Evolutionary conservation across 2,113 vertebrate genomes (phyloP).

Genomic region (Catharus minimus): DNA sequence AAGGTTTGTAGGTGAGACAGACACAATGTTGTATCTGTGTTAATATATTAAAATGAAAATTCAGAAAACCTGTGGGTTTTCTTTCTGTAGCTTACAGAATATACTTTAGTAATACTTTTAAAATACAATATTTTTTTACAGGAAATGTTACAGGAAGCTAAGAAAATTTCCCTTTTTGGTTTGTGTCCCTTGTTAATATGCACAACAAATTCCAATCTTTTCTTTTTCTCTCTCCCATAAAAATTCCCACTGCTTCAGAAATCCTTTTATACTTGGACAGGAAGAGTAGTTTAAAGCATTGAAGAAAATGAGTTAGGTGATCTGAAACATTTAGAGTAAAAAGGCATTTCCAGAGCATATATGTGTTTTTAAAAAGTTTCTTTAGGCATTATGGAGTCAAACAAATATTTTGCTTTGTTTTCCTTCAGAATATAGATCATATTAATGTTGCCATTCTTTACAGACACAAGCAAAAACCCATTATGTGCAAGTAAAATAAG

Average conservation of each 20-base stretch:
- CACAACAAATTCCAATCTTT: not conserved
- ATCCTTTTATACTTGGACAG: not conserved
- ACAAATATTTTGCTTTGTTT: not conserved
- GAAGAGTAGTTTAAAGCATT: not conserved
- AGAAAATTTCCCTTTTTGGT: not conserved
- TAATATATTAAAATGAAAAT: not conserved
- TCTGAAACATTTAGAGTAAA: not conserved
- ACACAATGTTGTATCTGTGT: not conserved
- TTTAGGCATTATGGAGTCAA: not conserved
- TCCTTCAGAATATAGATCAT: not conserved
- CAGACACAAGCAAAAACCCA: not conserved
- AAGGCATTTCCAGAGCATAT: not conserved
- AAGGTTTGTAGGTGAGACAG: not conserved
- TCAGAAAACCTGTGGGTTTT: not conserved
- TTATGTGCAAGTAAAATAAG: not conserved
- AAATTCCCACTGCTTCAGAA: not conserved
- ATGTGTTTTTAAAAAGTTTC: not conserved
- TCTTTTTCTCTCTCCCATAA: not conserved
- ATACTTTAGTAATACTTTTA: not conserved
- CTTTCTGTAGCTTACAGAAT: not conserved
- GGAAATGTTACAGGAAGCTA: not conserved
- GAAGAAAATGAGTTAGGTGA: not conserved
- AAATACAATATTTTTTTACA: not conserved
- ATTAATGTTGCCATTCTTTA: not conserved
- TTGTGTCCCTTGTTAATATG: not conserved